Conservation (phyloP, 2,113 vertebrate genomes). For the Istiophorus platypterus region DNA sequence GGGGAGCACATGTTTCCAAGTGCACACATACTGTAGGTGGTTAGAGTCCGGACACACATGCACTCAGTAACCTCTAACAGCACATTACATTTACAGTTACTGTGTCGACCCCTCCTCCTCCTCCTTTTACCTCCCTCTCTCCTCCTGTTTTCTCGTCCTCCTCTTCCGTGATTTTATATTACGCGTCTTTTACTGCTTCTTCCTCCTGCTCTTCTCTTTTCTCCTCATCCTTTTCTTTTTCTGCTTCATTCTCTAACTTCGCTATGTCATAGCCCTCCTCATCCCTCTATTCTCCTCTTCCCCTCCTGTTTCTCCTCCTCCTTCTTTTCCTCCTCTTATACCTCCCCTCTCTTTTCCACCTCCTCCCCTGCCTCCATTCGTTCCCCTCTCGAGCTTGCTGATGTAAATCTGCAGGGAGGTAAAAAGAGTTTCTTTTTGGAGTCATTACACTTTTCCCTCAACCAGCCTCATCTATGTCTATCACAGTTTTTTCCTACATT, state of each 20-base stretch:
- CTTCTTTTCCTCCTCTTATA: background rate
- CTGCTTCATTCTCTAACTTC: background rate
- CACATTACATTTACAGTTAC: slow-evolving; percentile 23
- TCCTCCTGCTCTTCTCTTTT: background rate
- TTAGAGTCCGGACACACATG: slow-evolving; percentile 37
- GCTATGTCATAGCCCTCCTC: too few relatives aligned
- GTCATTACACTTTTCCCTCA: too few relatives aligned
- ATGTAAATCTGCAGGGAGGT: too few relatives aligned
- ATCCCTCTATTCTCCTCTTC: background rate
- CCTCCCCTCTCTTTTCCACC: background rate
- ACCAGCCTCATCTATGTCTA: too few relatives aligned
- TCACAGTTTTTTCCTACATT: slow-evolving; percentile 7
- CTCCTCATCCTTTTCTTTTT: background rate
- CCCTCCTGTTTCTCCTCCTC: background rate
- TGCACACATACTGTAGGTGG: slow-evolving; percentile 18
- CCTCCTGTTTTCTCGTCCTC: background rate
- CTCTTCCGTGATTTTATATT: background rate
- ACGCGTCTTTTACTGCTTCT: too few relatives aligned
- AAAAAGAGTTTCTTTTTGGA: too few relatives aligned
- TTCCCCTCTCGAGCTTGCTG: too few relatives aligned
- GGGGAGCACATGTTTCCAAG: slow-evolving; percentile 35
- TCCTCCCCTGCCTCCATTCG: too few relatives aligned
- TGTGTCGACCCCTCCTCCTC: background rate
- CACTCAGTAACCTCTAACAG: slow-evolving; percentile 45
- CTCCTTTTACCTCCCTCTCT: background rate